Conservation (phyloP, 2,888 invertebrate species). For the Sarcophaga carnaria region DNA sequence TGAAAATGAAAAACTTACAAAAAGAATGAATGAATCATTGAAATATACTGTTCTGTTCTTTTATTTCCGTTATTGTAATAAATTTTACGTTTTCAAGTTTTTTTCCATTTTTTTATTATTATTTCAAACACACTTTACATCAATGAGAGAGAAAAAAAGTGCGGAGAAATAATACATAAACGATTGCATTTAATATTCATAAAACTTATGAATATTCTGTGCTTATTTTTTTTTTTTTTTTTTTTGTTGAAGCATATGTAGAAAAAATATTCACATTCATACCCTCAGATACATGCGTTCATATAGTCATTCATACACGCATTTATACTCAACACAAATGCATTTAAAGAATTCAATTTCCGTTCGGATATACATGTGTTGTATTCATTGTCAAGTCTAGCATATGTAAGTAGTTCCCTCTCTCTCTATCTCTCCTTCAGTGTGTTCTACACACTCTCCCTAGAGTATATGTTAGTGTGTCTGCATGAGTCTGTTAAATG, state of each 20-base stretch:
- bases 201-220: not conserved
- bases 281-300: not conserved
- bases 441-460: not conserved
- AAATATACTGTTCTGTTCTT: too few species aligned
- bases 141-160: too few species aligned
- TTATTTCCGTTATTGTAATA: too few species aligned
- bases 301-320: not conserved
- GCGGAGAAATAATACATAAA: not conserved
- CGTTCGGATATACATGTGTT: conserved; percentile 61
- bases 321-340: conserved; percentile 11
- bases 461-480: too few species aligned
- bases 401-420: conserved; percentile 14
- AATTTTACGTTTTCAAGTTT: too few species aligned
- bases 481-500: too few species aligned
- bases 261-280: too few species aligned
- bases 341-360: conserved; percentile 69
- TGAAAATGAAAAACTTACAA: too few species aligned
- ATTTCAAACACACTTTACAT: too few species aligned
- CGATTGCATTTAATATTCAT: conserved; percentile 46
- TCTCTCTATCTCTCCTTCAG: not conserved
- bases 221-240: too few species aligned
- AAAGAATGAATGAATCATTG: too few species aligned
- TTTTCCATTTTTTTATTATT: too few species aligned
- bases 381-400: conserved; percentile 24
- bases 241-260: not conserved